Base-by-base conservation (phyloP, 2,113 vertebrate species). In the Podocnemis expansa region DNA sequence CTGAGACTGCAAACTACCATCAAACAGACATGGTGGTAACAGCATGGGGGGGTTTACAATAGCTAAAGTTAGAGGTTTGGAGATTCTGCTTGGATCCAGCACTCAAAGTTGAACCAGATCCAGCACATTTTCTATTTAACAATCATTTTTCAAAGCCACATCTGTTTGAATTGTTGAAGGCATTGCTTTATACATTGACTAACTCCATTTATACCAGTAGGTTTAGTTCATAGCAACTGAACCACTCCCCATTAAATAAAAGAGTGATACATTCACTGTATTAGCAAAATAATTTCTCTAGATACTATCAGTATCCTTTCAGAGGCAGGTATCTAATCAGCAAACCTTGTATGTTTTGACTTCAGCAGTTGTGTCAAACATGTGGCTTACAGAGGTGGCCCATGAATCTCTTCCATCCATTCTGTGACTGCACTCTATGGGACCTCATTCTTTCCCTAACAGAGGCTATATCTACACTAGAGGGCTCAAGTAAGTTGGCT, bases 281-380 rank as follows among this genome's bases (percentile, higher is more conserved):
- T 75, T 43, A 11, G 38, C 75, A 92, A 80, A 19, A 80, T 5
- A 80, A 75, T 84, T 94, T 43, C 63, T 89, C 47, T 17, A 89
- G 87, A 85, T 14, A 41, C 78, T 87, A 83, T 60, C 45, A 73
- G 85, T 78, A 41, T 8, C 22, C 94, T 91, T 91, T 93, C 81
- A 73, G 73, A 84, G 87, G 38, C 85, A 95, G 55, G 31, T 93
- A 56, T 96, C 91, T 88, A 91, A 58, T 79, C 60, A 52, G 78
- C 91, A 91, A 91, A 88, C 88, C 55, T 91, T 78, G 27, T 52
- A 52, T 52, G 51, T 52, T 52, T 17, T 4, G 51, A 51, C 11
- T 52, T 17, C 91, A 67, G 52, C 94, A 91, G 93, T 94, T 6
- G 47, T 47, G 47, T 47, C 47, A 47, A 47, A 47, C 47, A 47